phyloP scores from a whole-genome alignment of 2,797 vertebrate species.

The Esox masquinongy region DNA sequence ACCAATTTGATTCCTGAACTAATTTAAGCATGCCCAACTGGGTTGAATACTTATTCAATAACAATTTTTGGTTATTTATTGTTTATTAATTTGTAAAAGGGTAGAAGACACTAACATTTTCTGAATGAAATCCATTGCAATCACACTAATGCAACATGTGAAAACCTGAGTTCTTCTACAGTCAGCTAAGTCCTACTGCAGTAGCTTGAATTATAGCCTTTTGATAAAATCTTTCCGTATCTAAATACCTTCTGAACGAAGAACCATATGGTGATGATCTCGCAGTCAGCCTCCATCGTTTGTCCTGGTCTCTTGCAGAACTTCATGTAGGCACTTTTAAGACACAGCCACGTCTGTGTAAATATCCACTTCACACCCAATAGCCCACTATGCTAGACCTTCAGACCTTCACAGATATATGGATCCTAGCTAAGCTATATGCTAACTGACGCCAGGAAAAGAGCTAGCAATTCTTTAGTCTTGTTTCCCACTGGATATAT shows the following conservation, averaged over 20 bases:
- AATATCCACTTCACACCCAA: background rate
- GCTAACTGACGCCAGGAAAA: background rate
- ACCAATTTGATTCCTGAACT: too few relatives aligned
- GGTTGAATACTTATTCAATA: too few relatives aligned
- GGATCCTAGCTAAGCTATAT: conserved; percentile 1
- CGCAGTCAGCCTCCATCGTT: conserved; percentile 36
- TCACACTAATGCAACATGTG: too few relatives aligned
- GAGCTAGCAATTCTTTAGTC: background rate
- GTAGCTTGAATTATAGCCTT: conserved; percentile 27
- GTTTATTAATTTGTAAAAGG: too few relatives aligned
- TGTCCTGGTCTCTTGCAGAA: background rate
- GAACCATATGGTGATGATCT: conserved; percentile 27
- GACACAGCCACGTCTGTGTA: background rate
- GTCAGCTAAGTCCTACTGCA: background rate
- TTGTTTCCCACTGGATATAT: background rate
- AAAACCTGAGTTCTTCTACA: too few relatives aligned
- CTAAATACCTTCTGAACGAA: conserved; percentile 8
- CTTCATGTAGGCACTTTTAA: too few relatives aligned
- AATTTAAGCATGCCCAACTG: too few relatives aligned
- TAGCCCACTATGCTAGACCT: background rate
- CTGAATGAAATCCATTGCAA: too few relatives aligned
- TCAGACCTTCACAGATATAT: background rate
- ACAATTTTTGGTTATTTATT: too few relatives aligned
- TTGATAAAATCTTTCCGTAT: background rate
- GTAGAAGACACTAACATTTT: too few relatives aligned